Conservation (phyloP, 2,113 vertebrate genomes). For the Gallinago media region DNA sequence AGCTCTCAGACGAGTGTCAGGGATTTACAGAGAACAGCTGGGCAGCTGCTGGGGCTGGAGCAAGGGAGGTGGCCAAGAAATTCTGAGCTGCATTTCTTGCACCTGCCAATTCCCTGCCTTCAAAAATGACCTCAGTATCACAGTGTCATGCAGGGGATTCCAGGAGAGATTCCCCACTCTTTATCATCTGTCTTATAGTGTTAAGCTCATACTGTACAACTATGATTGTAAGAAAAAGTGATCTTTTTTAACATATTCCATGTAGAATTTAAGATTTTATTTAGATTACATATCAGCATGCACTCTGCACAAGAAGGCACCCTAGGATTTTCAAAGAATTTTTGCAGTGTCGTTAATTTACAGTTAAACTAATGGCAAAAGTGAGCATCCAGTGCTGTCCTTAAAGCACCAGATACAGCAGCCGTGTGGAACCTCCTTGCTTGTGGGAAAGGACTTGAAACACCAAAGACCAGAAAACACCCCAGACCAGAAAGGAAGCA, state of each 20-base stretch:
- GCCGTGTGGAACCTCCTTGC: not conserved
- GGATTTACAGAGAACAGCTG: not conserved
- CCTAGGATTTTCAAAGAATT: not conserved
- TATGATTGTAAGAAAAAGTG: not conserved
- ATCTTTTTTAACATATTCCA: not conserved
- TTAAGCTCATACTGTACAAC: not conserved
- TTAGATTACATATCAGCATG: not conserved
- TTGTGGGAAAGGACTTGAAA: not conserved
- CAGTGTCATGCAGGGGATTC: not conserved
- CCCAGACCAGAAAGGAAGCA: not conserved
- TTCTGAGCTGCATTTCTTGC: not conserved
- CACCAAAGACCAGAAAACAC: not conserved
- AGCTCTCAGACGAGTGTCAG: accelerated
- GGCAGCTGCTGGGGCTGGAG: not conserved
- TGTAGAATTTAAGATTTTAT: not conserved
- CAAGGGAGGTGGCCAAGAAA: not conserved
- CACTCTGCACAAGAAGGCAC: not conserved
- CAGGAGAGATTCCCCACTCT: not conserved
- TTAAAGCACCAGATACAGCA: not conserved
- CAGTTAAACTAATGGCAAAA: not conserved
- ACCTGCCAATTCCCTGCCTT: not conserved
- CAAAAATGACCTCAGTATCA: not conserved
- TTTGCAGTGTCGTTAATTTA: not conserved
- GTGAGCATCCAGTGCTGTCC: not conserved
- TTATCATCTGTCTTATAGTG: not conserved